Conservation (phyloP, 2,797 vertebrate species). For the Protonibea diacanthus region DNA sequence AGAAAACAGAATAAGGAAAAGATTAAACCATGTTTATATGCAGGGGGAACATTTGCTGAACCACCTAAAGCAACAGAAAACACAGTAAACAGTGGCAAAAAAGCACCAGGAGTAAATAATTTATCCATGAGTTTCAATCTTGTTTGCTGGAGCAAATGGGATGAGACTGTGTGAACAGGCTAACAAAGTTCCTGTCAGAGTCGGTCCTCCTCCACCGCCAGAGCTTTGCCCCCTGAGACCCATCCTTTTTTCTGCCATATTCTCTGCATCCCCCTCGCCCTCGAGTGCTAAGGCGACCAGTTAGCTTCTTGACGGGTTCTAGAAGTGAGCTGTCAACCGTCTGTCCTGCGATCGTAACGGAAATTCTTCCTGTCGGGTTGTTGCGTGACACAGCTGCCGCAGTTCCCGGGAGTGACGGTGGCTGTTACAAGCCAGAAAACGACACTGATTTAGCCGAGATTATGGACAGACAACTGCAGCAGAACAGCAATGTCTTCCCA, state of each 20-base stretch:
- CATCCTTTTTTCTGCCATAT: constrained; percentile 29
- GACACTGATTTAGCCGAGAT: not conserved
- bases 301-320: constrained; percentile 58
- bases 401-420: not conserved
- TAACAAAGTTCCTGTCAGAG: constrained; percentile 69
- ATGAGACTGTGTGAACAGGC: constrained; percentile 50
- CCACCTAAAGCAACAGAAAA: constrained; percentile 10
- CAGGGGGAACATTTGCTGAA: constrained; percentile 50
- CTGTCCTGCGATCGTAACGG: constrained; percentile 54
- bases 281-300: constrained; percentile 62
- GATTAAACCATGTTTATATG: constrained; percentile 41
- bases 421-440: not conserved
- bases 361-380: constrained; percentile 67
- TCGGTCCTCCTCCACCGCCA: constrained; percentile 41
- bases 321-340: constrained; percentile 70
- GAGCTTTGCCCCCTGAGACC: constrained; percentile 43
- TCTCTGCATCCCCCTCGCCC: constrained; percentile 35
- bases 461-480: not conserved
- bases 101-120: constrained; percentile 65
- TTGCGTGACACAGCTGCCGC: constrained; percentile 20
- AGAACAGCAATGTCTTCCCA: not conserved
- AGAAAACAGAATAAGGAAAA: constrained; percentile 56
- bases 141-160: constrained; percentile 58
- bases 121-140: constrained; percentile 54
- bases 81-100: constrained; percentile 37